Percentiles rank a stretch among this genome's conserved stretches.
phyloP scores from a whole-genome alignment of 2,113 vertebrate genomes.

The Phodopus roborovskii region DNA sequence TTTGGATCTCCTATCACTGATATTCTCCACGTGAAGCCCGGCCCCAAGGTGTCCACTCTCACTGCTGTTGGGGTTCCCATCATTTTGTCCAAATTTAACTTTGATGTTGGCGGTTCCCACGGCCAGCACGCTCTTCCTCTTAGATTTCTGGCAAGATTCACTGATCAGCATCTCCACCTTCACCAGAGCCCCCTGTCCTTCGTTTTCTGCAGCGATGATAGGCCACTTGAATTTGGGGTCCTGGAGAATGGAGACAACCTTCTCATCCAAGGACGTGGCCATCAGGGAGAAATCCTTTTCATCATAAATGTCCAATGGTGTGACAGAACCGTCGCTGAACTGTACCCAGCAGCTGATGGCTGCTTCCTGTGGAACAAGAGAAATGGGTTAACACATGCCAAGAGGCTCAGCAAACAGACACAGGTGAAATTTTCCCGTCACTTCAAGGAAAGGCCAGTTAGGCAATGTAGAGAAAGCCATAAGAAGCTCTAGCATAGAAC shows the following conservation, averaged over 20 bases:
- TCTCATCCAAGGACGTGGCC: slow-evolving; percentile 91
- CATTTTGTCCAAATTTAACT: slow-evolving; percentile 89
- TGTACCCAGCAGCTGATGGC: slow-evolving; percentile 95
- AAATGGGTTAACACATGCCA: background rate
- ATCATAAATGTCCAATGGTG: slow-evolving; percentile 94
- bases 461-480: slow-evolving; percentile 28
- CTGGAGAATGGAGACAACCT: slow-evolving; percentile 91
- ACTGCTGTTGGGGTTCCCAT: slow-evolving; percentile 79
- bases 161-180: slow-evolving; percentile 94
- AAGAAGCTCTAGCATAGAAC: background rate
- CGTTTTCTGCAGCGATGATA: slow-evolving; percentile 88
- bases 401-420: fast-evolving
- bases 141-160: slow-evolving; percentile 94
- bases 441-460: background rate
- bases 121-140: slow-evolving; percentile 92
- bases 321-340: slow-evolving; percentile 95
- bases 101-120: slow-evolving; percentile 90
- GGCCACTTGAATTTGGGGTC: slow-evolving; percentile 87
- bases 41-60: slow-evolving; percentile 77
- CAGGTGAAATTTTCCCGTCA: background rate
- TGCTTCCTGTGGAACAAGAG: slow-evolving; percentile 88
- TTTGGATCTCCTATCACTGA: slow-evolving; percentile 74
- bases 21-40: slow-evolving; percentile 80
- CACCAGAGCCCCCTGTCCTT: slow-evolving; percentile 92
- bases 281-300: slow-evolving; percentile 89